Conservation (phyloP, 1,140 invertebrate genomes). For the Drosophila sechellia region DNA sequence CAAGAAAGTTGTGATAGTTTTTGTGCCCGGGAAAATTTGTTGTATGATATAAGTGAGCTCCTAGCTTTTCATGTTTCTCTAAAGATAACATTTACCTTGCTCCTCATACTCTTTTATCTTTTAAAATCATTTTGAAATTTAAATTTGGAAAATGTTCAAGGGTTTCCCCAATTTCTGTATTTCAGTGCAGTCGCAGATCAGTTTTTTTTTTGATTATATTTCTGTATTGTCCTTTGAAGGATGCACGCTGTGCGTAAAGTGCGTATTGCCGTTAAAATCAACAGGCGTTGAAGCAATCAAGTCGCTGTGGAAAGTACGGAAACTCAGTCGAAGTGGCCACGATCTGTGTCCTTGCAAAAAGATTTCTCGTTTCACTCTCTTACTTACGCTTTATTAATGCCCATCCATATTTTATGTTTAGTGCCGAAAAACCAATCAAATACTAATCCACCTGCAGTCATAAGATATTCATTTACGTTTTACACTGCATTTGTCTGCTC, state of each 20-base stretch:
- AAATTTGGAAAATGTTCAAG: neutral
- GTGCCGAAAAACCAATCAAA: conserved; percentile 28
- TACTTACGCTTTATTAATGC: neutral
- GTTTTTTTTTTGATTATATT: too few relatives aligned
- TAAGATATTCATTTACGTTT: conserved; percentile 29
- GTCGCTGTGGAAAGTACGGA: conserved; percentile 16
- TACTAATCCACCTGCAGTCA: conserved; percentile 33
- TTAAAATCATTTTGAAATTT: too few relatives aligned
- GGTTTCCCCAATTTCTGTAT: neutral
- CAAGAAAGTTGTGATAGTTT: conserved; percentile 63
- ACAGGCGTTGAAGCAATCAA: conserved; percentile 35
- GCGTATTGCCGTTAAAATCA: conserved; percentile 60
- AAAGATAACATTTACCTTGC: too few relatives aligned
- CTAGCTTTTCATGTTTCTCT: too few relatives aligned
- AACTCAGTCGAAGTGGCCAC: conserved; percentile 10
- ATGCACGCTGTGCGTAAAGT: conserved; percentile 59
- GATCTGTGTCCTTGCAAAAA: conserved; percentile 9
- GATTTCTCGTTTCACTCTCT: neutral
- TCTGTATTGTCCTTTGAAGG: conserved; percentile 39
- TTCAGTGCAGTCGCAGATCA: conserved; percentile 6
- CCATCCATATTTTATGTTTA: conserved; percentile 1
- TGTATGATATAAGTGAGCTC: too few relatives aligned
- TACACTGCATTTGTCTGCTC: conserved; percentile 20
- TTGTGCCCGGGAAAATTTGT: conserved; percentile 5
- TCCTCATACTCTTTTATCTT: too few relatives aligned